These are phyloP conservation scores for Polypterus bichir DNA, from an alignment of 2,113 vertebrate species.

Conservation along the genomic window DNA sequence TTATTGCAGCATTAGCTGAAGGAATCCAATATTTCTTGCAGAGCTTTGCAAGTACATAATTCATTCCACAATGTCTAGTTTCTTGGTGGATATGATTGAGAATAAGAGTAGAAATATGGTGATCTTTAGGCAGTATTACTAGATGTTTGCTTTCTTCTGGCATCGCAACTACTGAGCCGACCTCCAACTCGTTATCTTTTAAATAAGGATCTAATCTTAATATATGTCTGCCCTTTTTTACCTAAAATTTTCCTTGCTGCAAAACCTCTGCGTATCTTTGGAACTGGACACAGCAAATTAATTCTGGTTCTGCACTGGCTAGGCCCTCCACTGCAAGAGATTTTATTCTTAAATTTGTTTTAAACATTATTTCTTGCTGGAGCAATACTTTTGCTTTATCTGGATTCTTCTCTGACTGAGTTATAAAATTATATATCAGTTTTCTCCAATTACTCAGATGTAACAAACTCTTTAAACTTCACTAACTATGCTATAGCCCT, in stretches of 20 bases:
- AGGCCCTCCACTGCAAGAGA: neutral
- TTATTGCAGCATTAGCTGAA: constrained; percentile 15
- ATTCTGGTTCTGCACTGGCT: constrained; percentile 13
- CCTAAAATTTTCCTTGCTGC: constrained; percentile 14
- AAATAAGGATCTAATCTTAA: constrained; percentile 16
- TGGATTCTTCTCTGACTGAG: neutral
- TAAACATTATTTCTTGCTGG: neutral
- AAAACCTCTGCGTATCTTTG: constrained; percentile 12
- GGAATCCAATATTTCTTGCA: constrained; percentile 12
- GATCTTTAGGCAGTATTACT: constrained; percentile 15
- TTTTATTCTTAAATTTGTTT: neutral
- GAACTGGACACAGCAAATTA: constrained; percentile 10
- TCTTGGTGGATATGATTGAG: constrained; percentile 12
- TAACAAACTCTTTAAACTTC: neutral
- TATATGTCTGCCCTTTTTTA: constrained; percentile 15
- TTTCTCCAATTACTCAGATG: neutral
- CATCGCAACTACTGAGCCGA: constrained; percentile 9
- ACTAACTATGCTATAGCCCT: neutral
- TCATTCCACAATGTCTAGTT: constrained; percentile 8
- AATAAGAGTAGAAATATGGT: constrained; percentile 5
- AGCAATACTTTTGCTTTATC: neutral
- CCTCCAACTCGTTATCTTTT: constrained; percentile 13
- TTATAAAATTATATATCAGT: neutral
- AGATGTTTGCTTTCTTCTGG: constrained; percentile 14
- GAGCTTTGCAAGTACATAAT: constrained; percentile 11